These are phyloP conservation scores for Sesia bembeciformis DNA, from an alignment of 2,888 invertebrate species.

Conservation along the genomic window DNA sequence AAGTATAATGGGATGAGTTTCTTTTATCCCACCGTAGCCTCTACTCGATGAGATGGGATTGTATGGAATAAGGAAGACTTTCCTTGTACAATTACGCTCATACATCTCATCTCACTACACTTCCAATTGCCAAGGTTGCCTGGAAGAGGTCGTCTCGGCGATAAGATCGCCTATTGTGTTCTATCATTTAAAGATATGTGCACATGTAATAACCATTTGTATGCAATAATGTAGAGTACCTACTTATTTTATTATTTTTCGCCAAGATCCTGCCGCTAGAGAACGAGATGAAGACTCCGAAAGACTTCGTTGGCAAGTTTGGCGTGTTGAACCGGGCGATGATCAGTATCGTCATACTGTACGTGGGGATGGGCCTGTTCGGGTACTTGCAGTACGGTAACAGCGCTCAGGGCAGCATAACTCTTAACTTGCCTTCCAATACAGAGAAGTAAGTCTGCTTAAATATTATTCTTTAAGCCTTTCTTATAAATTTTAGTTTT, in stretches of 20 bases:
- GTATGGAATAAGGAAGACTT: too few species aligned
- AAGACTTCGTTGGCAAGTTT: slow-evolving; percentile 83
- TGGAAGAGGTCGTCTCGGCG: too few species aligned
- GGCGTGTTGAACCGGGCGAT: slow-evolving; percentile 92
- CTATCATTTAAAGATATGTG: neutral
- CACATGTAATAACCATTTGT: neutral
- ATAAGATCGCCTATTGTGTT: too few species aligned
- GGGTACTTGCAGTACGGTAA: slow-evolving; percentile 92
- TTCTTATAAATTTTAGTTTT: neutral
- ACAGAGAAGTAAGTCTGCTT: slow-evolving; percentile 72
- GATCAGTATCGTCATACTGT: slow-evolving; percentile 86
- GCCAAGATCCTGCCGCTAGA: slow-evolving; percentile 90
- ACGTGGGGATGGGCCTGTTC: slow-evolving; percentile 91
- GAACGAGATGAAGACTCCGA: slow-evolving; percentile 94
- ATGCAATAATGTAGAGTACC: neutral
- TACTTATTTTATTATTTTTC: neutral
- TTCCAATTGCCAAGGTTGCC: too few species aligned
- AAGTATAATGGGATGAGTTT: too few species aligned
- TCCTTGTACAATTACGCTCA: too few species aligned
- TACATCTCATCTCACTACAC: too few species aligned
- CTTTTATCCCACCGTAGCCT: too few species aligned
- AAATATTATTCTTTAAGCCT: neutral
- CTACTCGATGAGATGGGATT: too few species aligned
- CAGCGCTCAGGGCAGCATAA: slow-evolving; percentile 84
- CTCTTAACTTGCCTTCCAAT: slow-evolving; percentile 83